Conservation (phyloP, 2,113 vertebrate genomes). For the Boleophthalmus pectinirostris region DNA sequence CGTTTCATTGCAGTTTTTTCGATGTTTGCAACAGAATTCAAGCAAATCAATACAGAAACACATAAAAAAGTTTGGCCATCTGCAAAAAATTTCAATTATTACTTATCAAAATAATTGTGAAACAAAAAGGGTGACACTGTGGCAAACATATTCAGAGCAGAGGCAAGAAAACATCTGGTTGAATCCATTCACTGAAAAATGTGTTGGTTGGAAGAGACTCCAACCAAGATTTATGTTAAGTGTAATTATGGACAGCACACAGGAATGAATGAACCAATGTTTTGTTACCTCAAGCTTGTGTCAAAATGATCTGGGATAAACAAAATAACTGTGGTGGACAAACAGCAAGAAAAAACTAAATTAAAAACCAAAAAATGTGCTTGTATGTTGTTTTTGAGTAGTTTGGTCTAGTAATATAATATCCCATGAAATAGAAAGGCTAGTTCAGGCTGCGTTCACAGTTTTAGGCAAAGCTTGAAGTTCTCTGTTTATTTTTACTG, state of each 20-base stretch:
- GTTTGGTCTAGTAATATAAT: background rate
- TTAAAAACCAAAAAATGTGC: constrained; percentile 17
- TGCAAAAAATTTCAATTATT: background rate
- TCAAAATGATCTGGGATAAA: constrained; percentile 10
- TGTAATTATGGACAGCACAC: constrained; percentile 13
- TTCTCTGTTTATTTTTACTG: too few species aligned
- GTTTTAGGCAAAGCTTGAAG: too few species aligned
- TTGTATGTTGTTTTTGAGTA: background rate
- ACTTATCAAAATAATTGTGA: background rate
- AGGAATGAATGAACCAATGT: constrained; percentile 18
- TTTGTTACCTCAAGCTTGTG: constrained; percentile 15
- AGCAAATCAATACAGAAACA: too few species aligned
- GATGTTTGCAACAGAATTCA: too few species aligned
- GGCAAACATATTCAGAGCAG: background rate
- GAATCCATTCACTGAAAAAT: constrained; percentile 19
- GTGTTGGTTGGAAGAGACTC: constrained; percentile 3
- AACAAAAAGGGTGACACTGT: background rate
- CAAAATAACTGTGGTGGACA: constrained; percentile 6
- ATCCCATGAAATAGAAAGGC: background rate
- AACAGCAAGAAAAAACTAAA: constrained; percentile 9
- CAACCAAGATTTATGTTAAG: constrained; percentile 5
- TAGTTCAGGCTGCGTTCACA: background rate
- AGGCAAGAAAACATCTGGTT: constrained; percentile 16
- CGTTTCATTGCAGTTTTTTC: too few species aligned
- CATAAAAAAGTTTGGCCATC: too few species aligned